Evolutionary conservation across 2,113 vertebrate species (phyloP).

Genomic region (Anolis carolinensis): DNA sequence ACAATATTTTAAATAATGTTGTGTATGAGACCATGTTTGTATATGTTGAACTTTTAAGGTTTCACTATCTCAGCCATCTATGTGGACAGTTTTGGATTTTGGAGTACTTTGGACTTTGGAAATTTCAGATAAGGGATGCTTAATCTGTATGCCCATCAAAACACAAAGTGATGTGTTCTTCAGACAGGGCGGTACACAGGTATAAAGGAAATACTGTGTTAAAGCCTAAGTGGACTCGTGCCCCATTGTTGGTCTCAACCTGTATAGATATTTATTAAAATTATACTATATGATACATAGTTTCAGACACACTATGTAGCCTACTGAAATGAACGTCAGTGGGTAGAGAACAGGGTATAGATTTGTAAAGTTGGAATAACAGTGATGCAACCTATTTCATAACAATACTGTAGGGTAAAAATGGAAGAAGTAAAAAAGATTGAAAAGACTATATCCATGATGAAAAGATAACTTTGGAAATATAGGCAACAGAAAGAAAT

Average conservation of each 20-base stretch:
- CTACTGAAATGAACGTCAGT: not conserved
- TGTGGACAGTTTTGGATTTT: too few species aligned
- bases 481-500: not conserved
- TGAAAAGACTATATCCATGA: not conserved
- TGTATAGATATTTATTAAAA: not conserved
- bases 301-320: not conserved
- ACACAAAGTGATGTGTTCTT: not conserved
- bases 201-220: not conserved
- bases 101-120: too few species aligned
- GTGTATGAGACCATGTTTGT: too few species aligned
- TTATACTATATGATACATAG: not conserved
- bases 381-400: not conserved
- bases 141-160: not conserved
- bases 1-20: too few species aligned
- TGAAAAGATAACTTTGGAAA: not conserved
- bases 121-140: too few species aligned
- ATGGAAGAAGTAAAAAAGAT: not conserved
- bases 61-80: too few species aligned
- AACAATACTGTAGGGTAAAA: not conserved
- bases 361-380: not conserved
- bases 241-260: not conserved
- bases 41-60: too few species aligned
- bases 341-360: not conserved
- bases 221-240: not conserved
- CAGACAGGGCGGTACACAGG: not conserved